phyloP scores from a whole-genome alignment of 2,113 vertebrate species.

The Martes martes region DNA sequence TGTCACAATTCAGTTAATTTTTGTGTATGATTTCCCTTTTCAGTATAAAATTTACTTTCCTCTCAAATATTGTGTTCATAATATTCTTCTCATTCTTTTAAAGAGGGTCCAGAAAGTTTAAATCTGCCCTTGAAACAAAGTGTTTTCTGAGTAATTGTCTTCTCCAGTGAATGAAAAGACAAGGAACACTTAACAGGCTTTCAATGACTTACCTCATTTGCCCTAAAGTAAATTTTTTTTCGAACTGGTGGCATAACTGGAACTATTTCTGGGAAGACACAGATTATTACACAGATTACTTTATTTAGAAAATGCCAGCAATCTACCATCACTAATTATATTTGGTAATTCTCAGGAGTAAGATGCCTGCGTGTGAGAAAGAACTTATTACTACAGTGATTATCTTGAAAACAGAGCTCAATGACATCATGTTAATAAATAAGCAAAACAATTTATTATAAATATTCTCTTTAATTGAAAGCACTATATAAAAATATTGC shows the following conservation, averaged over 20 bases:
- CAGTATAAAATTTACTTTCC: not conserved
- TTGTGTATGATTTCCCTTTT: not conserved
- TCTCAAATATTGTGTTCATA: not conserved
- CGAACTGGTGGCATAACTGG: not conserved
- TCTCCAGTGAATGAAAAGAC: not conserved
- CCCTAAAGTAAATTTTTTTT: not conserved
- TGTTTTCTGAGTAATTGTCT: not conserved
- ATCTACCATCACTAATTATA: not conserved
- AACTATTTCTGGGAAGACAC: not conserved
- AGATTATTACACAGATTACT: not conserved
- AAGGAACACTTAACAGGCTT: not conserved
- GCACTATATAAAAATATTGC: not conserved
- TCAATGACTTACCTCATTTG: not conserved
- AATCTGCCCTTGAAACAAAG: not conserved
- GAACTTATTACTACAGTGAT: not conserved
- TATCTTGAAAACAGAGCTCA: not conserved
- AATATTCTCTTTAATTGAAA: not conserved
- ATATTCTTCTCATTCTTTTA: not conserved
- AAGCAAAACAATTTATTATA: not conserved
- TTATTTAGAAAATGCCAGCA: slow-evolving; percentile 23
- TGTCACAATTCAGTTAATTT: not conserved
- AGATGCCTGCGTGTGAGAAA: not conserved
- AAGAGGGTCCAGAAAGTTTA: not conserved
- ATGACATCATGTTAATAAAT: not conserved
- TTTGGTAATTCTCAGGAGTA: not conserved